Evolutionary conservation across 64 coral and sea anemone genomes (phyloP), one percentile per base, ranked within the genome.

Genomic region (Actinia equina): DNA sequence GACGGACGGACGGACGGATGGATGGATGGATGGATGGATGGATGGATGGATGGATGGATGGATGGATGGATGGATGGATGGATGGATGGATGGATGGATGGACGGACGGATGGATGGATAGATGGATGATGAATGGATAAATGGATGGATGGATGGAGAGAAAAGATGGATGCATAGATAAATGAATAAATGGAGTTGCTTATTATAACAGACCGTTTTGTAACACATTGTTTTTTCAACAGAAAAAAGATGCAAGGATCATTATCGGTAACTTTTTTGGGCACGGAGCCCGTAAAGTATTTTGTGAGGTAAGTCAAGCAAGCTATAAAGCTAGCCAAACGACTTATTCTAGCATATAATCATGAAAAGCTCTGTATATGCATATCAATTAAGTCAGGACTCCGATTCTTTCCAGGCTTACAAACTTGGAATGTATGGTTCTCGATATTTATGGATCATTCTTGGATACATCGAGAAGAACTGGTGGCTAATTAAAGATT

Each of bases 251-350:
- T 59, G 91, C 91, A 30, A 86, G 94, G 45, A 96, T 96, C 30
- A 96, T 96, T 42, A 56, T 96, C 25, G 94, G 88, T 17, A 96
- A 96, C 61, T 93, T 96, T 67, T 93, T 96, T 90, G 94, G 88
- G 27, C 54, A 57, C 58, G 94, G 94, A 7, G 94, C 91, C 27
- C 94, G 94, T 82, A 82, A 90, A 80, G 94, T 96, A 3, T 96
- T 96, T 80, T 96, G 94, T 82, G 91, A 96, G 94, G 94, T 91
- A 55, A 43, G 67, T 71, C n/a, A n/a, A n/a, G n/a, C n/a, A n/a
- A n/a, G n/a, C n/a, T n/a, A n/a, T n/a, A n/a, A n/a, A n/a, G n/a
- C n/a, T n/a, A n/a, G n/a, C n/a, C n/a, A n/a, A n/a, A n/a, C n/a
- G n/a, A n/a, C n/a, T n/a, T n/a, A n/a, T n/a, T n/a, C n/a, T n/a